Base-by-base conservation (phyloP, 2,888 invertebrate species). In the Argynnis bischoffii region DNA sequence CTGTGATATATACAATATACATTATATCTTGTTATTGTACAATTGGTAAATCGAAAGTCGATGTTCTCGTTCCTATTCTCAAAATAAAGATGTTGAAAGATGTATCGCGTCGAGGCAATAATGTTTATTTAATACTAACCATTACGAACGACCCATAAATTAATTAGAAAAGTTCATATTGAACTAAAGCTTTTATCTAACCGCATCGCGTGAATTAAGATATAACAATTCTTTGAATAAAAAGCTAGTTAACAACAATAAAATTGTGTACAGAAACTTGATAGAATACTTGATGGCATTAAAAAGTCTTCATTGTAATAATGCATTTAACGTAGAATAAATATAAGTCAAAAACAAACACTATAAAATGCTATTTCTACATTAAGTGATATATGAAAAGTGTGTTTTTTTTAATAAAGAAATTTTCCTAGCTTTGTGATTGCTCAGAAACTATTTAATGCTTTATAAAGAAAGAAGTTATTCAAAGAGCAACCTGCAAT, bases 121-220 rank as follows among this genome's bases (percentile, higher is more conserved):
- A 70, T 71, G 71, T 74, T 73, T 71, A 71, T 74, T 74, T 69
- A 70, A 74, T 72, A 63, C 63, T 60, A 64, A 53, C 69, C 68
- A 72, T 71, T 74, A 69, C 61, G 55, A 53, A 63, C 65, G 47
- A 60, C 50, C 71, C 66, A 69, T 71, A 64, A 71, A 73, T 73
- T 74, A 70, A 73, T 73, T 69, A 70, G 64, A 69, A 70, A 55
- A 51, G 67, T 53, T 53, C 5, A 41, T 3, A 53, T 53, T 61
- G 31, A 54, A 66, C 15, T 41, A 51, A 2, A 51, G 18, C 35
- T 61, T 61, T 61, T 53, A 61, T 61, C 41, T 61, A 4, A 61
- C 53, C 51, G 50, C 18, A 15, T 51, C 4, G 53, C 51, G 61
- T 61, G 51, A 61, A 61, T 61, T 61, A 53, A 61, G 61, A 61